Conservation (phyloP, 1,140 invertebrate species). For the Matsumurasca onukii region DNA sequence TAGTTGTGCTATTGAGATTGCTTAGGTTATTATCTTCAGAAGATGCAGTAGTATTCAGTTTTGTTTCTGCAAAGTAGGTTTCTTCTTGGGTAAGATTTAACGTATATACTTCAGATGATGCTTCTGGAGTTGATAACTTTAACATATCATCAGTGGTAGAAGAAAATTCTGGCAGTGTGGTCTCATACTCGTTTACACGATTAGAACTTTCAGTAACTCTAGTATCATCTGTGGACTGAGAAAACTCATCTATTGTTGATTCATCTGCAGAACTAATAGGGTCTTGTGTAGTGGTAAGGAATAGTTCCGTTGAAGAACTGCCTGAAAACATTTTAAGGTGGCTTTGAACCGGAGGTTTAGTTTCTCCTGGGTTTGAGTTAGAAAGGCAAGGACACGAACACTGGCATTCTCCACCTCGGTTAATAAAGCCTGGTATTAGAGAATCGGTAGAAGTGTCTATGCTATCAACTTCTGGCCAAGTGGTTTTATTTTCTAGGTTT, state of each 20-base stretch:
- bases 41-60: not conserved
- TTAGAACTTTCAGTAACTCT: not conserved
- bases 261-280: not conserved
- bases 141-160: not conserved
- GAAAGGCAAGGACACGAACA: conserved; percentile 69
- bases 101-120: too few relatives aligned
- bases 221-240: not conserved
- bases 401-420: conserved; percentile 72
- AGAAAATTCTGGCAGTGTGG: too few relatives aligned
- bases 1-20: too few relatives aligned
- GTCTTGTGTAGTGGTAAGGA: not conserved
- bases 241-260: conserved; percentile 15
- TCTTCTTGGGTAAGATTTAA: too few relatives aligned
- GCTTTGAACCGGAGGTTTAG: conserved; percentile 10
- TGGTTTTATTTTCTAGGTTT: conserved; percentile 31
- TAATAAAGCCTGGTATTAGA: conserved; percentile 33
- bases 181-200: too few relatives aligned
- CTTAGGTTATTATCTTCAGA: not conserved
- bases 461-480: conserved; percentile 47
- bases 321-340: conserved; percentile 32
- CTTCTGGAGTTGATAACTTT: too few relatives aligned
- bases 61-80: too few relatives aligned
- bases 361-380: not conserved
- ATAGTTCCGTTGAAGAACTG: conserved; percentile 28
- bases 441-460: conserved; percentile 37